Base-by-base conservation (phyloP, 1,140 invertebrate species). In the Diorhabda sublineata region DNA sequence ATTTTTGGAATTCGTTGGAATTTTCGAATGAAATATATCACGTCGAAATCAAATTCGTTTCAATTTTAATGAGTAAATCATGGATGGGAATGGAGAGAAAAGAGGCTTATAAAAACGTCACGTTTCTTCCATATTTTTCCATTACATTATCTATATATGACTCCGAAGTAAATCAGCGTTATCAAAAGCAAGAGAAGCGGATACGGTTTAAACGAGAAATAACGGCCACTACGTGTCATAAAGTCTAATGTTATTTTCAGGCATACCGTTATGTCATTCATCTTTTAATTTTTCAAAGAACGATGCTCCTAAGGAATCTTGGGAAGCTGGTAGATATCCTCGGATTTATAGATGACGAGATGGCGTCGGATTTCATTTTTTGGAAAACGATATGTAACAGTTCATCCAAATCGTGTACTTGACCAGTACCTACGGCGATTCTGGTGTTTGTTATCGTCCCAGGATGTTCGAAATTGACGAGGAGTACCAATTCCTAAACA, bases 111-210 rank as follows among this genome's bases (percentile, higher is more conserved):
- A 62, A 62, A 62, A 62, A 62, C 61, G 43, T 68, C 77, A 79
- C 76, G 77, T 75, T 61, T 63, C 60, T 58, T 65, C 72, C 73
- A 79, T 79, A 78, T 75, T 77, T 79, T 79, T 78, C 76, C 75
- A 78, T 79, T 79, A 78, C 74, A 77, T 78, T 77, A 79, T 79
- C 76, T 79, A 77, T 78, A 73, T 79, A 67, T 67, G 68, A 58
- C 67, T 70, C 66, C 69, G 72, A 71, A 78, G 76, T 79, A 79
- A 79, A 79, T 79, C 78, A 78, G 75, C 72, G 76, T 78, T 78
- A 79, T 78, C 78, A 77, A 70, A 70, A 67, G 66, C 71, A 68
- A 65, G 47, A 73, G 63, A 64, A 67, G 74, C 67, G 67, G 74
- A 61, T 70, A 56, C 61, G 47, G 47, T 65, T 69, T 78, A 79